Percentiles rank a stretch among this genome's conserved stretches.
Evolutionary conservation across 37 sponge, comb jelly and placozoan species (phyloP).

Genomic region (Chondrilla cf. caribensis): DNA sequence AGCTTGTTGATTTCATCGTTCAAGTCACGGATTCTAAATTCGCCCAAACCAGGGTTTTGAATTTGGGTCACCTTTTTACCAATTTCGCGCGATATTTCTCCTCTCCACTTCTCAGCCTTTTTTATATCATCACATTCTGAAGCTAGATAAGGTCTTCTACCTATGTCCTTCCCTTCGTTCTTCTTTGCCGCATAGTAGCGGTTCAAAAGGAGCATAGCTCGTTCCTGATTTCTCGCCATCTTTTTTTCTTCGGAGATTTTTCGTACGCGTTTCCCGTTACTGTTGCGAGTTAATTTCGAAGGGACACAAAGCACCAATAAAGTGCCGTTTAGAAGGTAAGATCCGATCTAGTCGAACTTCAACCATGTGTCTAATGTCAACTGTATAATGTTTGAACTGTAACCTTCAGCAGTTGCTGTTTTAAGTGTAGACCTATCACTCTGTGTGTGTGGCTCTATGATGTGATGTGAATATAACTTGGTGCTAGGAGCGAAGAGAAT

Average conservation of each 20-base stretch:
- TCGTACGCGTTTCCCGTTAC: no score
- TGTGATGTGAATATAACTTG: no score
- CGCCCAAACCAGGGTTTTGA: conserved; percentile 96
- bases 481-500: no score
- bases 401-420: no score
- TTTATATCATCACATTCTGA: conserved; percentile 77
- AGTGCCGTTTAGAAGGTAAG: no score
- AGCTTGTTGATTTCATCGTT: conserved; percentile 98
- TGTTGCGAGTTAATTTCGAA: no score
- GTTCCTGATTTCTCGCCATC: conserved; percentile 54
- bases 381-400: no score
- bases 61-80: conserved; percentile 93
- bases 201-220: conserved; percentile 61
- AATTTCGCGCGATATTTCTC: conserved; percentile 82
- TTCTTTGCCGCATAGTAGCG: conserved; percentile 70
- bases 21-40: conserved; percentile 90
- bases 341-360: no score
- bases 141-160: conserved; percentile 81
- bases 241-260: background rate
- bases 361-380: no score
- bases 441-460: no score
- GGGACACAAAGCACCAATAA: no score
- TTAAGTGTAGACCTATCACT: no score
- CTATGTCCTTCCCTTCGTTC: conserved; percentile 69
- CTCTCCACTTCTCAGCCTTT: conserved; percentile 86